Base-by-base conservation (phyloP, 2,113 vertebrate genomes). In the Martes martes region DNA sequence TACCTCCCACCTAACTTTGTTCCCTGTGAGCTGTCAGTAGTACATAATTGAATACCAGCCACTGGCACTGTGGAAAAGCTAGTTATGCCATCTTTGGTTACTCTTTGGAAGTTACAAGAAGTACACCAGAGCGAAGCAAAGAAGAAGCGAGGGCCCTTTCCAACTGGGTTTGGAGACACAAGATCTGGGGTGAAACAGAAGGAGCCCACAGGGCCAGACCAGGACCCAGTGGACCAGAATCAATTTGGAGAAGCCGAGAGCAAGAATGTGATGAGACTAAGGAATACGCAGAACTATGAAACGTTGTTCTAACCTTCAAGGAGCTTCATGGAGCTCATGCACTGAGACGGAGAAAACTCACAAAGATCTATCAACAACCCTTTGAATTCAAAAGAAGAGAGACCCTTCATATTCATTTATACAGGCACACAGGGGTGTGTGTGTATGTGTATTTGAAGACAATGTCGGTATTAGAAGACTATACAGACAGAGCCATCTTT, bases 231-330 rank as follows among this genome's bases (percentile, higher is more conserved):
- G 8, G 39, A n/a, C 15, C 42, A 88, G 23, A 76, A 61, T 52
- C 39, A 86, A 91, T 24, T 10, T 89, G 57, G 33, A 89, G 74
- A 73, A 47, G 24, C 50, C 6, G 15, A 93, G 31, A 78, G 2
- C 36, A 42, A 57, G 63, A 31, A 65, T 15, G 2, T 42, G n/a
- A 55, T 26, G 14, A n/a, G 65, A 1, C n/a, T 11, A 55, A 55
- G 11, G 65, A 42, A 24, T 23, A 11, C 9, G 4, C 39, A 67
- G 67, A 65, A 23, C 31, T 55, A 1, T 24, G 16, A 31, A 18
- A 63, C 45, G 6, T 0, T 4, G 1, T n/a, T 19, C 19, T 18
- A 9, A 1, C 16, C 63, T 45, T 82, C 26, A 16, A 0, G 6
- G 28, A 36, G 7, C 14, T 45, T 78, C 42, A 31, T 15, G 7